Conservation (phyloP, 2,888 invertebrate genomes). For the Temnothorax unifasciatus region DNA sequence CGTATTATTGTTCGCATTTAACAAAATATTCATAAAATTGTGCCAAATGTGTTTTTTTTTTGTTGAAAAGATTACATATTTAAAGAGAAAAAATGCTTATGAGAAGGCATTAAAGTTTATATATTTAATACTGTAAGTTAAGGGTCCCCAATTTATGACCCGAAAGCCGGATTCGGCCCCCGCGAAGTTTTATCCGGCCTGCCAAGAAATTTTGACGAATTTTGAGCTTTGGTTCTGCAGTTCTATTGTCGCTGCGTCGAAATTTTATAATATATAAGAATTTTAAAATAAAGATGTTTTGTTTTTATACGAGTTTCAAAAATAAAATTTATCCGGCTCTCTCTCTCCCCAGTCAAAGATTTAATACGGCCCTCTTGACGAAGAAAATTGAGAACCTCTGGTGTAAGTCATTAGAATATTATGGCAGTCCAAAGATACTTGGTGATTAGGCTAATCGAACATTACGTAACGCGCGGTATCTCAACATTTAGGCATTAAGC, state of each 20-base stretch:
- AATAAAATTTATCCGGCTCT: not conserved
- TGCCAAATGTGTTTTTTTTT: not conserved
- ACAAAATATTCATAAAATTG: not conserved
- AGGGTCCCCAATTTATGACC: not conserved
- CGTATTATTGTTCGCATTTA: not conserved
- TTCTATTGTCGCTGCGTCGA: too few relatives aligned
- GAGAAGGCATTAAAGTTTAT: not conserved
- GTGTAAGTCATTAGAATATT: not conserved
- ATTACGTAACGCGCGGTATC: conserved; percentile 7
- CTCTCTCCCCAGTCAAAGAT: not conserved
- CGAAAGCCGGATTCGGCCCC: too few relatives aligned
- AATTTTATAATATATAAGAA: not conserved
- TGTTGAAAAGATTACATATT: not conserved
- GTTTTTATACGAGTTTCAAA: not conserved
- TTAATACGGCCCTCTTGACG: not conserved
- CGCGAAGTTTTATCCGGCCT: not conserved
- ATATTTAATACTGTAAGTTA: not conserved
- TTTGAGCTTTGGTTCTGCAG: too few relatives aligned
- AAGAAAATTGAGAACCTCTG: not conserved
- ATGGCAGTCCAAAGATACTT: not conserved
- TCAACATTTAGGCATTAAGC: conserved; percentile 16
- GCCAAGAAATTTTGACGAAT: not conserved
- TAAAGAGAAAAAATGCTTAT: not conserved
- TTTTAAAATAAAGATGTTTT: not conserved
- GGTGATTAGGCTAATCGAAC: conserved; percentile 9